phyloP scores from a whole-genome alignment of 2,797 vertebrate species.

The Botia kubotai region DNA sequence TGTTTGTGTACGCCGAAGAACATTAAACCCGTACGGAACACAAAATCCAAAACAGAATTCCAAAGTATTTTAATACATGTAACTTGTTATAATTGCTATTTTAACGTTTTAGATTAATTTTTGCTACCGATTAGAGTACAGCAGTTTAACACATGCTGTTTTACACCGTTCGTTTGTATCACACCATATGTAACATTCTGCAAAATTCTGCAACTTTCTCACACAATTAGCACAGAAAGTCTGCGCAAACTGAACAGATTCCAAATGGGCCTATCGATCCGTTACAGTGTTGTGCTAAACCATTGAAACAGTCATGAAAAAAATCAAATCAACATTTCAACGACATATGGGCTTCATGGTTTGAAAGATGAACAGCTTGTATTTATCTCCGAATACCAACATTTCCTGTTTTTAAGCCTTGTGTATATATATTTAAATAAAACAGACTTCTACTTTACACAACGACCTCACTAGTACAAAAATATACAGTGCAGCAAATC shows the following conservation, averaged over 20 bases:
- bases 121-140: neutral
- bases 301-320: neutral
- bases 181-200: neutral
- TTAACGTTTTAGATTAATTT: neutral
- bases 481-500: slow-evolving; percentile 59
- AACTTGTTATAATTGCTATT: neutral
- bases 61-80: neutral
- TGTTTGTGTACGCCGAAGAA: neutral
- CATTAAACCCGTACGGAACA: neutral
- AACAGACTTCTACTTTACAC: slow-evolving; percentile 43
- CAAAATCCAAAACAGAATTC: neutral
- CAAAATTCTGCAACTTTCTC: neutral
- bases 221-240: neutral
- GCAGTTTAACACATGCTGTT: neutral
- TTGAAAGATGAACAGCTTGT: slow-evolving; percentile 14
- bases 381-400: slow-evolving; percentile 11
- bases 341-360: neutral
- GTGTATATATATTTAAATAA: slow-evolving; percentile 35
- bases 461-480: slow-evolving; percentile 50
- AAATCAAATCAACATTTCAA: slow-evolving; percentile 9
- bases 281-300: slow-evolving; percentile 12
- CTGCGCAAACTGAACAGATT: neutral
- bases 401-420: neutral
- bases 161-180: neutral
- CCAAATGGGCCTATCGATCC: neutral